Base-by-base conservation (phyloP, 2,888 invertebrate genomes). In the Tryphoninae sp. region DNA sequence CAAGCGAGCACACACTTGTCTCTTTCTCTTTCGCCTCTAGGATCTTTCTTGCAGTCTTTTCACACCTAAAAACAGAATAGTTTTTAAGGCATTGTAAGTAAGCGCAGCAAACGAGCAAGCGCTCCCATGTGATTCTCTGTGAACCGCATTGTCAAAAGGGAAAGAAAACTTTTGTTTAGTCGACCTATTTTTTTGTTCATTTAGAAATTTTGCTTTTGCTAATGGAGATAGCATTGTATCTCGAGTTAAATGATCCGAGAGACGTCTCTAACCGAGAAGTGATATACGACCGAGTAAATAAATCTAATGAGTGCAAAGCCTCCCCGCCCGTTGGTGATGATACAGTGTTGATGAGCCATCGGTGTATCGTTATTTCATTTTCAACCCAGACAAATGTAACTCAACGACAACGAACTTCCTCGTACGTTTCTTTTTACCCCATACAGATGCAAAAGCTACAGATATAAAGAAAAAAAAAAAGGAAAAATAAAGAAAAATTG, bases 401-500 rank as follows among this genome's bases (percentile, higher is more conserved):
- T 55, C 40, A 40, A 73, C 62, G 74, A 74, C 74, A 58, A 40
- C 45, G 71, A 55, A 9, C 65, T 51, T 40, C 33, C 62, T 40
- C 72, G 58, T 71, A 68, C 68, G 49, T 51, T 45, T 55, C 51
- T 73, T 59, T 80, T 65, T 51, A 45, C 49, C 81, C 78, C 73
- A 78, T 81, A 81, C 74, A 71, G 74, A 81, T 81, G 81, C 81
- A 81, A 81, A 89, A 89, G 86, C 88, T 87, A 86, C 86, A 85
- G 83, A 81, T 78, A 80, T 49, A 26, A 84, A 80, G 53, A 82
- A 61, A 84, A 84, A 84, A 86, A 84, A 85, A 87, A 88, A 87
- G 19, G 19, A 19, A 86, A 84, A 84, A 87, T 87, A 16, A 59
- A 69, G 6, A 58, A 40, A 42, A 58, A 55, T 33, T 33, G 6